phyloP scores from a whole-genome alignment of 2,888 invertebrate genomes.

The Liodrosophila aerea region DNA sequence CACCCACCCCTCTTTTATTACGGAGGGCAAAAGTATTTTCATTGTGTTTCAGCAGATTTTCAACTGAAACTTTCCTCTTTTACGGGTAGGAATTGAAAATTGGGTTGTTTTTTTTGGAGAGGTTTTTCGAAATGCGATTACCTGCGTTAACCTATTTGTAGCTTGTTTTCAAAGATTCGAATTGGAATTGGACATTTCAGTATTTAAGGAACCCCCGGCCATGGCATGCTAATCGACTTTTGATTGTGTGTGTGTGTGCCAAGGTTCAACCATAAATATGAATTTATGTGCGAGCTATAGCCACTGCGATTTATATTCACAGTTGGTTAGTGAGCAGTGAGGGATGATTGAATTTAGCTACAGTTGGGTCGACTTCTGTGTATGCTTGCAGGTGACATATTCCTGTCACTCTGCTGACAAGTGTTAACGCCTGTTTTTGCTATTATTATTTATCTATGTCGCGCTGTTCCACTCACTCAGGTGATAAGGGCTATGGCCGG shows the following conservation, averaged over 20 bases:
- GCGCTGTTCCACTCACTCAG: constrained; percentile 10
- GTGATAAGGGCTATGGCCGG: not conserved
- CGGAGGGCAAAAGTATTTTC: constrained; percentile 69
- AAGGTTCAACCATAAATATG: constrained; percentile 80
- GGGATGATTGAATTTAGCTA: constrained; percentile 66
- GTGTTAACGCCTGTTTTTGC: constrained; percentile 62
- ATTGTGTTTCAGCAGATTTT: constrained; percentile 79
- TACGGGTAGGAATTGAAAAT: constrained; percentile 59
- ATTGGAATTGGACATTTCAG: constrained; percentile 19
- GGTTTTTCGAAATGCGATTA: constrained; percentile 74
- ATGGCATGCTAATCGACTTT: constrained; percentile 77
- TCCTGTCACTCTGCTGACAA: constrained; percentile 62
- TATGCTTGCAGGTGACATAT: constrained; percentile 66
- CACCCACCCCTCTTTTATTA: constrained; percentile 7
- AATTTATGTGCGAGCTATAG: constrained; percentile 76
- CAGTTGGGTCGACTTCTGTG: constrained; percentile 4
- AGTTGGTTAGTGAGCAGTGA: constrained; percentile 1
- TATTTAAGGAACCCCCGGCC: constrained; percentile 33
- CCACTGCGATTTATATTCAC: constrained; percentile 65
- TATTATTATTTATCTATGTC: constrained; percentile 25
- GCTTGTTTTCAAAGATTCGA: constrained; percentile 41
- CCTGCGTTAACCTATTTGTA: constrained; percentile 80
- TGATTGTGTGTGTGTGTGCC: constrained; percentile 66
- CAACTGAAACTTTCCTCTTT: constrained; percentile 38
- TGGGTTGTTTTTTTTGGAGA: constrained; percentile 50